phyloP scores from a whole-genome alignment of 2,888 invertebrate species.

The Mythimna impura region DNA sequence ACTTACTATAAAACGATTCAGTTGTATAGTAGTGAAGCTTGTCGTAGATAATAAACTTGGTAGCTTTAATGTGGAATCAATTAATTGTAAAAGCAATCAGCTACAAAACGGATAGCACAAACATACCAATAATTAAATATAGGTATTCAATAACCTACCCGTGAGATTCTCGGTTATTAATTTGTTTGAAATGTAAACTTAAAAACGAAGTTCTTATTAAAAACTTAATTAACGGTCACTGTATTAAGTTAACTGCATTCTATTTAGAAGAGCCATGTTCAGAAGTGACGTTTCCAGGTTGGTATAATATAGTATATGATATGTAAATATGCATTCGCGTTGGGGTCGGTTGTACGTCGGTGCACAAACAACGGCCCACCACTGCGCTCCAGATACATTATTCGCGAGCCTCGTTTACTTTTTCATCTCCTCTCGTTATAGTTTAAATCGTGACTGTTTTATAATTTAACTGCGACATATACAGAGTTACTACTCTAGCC shows the following conservation, averaged over 20 bases:
- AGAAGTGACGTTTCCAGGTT: slow-evolving; percentile 18
- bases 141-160: slow-evolving; percentile 9
- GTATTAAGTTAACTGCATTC: not conserved
- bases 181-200: slow-evolving; percentile 1
- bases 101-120: slow-evolving; percentile 20
- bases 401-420: slow-evolving; percentile 57
- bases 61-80: slow-evolving; percentile 40
- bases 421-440: slow-evolving; percentile 59
- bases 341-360: slow-evolving; percentile 44
- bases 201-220: not conserved
- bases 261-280: not conserved
- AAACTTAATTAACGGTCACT: not conserved
- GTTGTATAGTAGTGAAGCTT: slow-evolving; percentile 33
- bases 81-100: slow-evolving; percentile 42
- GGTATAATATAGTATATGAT: slow-evolving; percentile 7
- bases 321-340: slow-evolving; percentile 48
- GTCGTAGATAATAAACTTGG: slow-evolving; percentile 44
- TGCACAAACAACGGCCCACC: slow-evolving; percentile 58
- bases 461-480: slow-evolving; percentile 52
- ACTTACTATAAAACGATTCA: slow-evolving; percentile 41
- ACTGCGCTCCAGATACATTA: slow-evolving; percentile 64
- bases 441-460: slow-evolving; percentile 65
- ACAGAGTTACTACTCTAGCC: slow-evolving; percentile 28
- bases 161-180: slow-evolving; percentile 32
- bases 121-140: not conserved